Base-by-base conservation (phyloP, 2,113 vertebrate genomes). In the Python bivittatus region DNA sequence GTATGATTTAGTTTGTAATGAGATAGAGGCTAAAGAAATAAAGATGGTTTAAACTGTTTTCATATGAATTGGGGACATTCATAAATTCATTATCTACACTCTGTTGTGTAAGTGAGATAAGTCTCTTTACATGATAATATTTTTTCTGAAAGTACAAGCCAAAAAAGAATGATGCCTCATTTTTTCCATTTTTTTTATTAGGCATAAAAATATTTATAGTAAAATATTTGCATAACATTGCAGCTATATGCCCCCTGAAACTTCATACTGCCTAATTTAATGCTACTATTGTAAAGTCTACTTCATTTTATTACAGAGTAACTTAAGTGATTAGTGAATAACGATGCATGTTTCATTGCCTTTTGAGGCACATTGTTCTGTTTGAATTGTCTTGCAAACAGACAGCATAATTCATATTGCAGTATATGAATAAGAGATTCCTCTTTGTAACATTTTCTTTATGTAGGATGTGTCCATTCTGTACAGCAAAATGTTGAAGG, bases 191-290 rank as follows among this genome's bases (percentile, higher is more conserved):
- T 86, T 86, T 52, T 85, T 86, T 86, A 52, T 6, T 86, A 25
- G 48, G 27, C 23, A 29, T 86, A 53, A 92, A 91, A 38, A 3
- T 9, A 22, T 79, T 79, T 79, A 79, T 42, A 33, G 72, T 27
- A 91, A 93, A 90, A 29, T 61, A 53, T 88, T 91, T 83, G 95
- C 22, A 88, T 88, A 86, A 94, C 92, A 56, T 6, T 54, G 57
- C 72, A 42, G 54, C 92, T 90, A 53, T 11, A 22, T 54, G 91
- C 38, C 79, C 61, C 92, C 93, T 91, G 92, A 95, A 95, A 95
- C 12, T 8, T 44, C 86, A 93, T 87, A 88, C 29, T 42, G 83
- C 1, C 42, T 91, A 79, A 79, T 79, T 79, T 38, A 17, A 38
- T 79, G 38, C 38, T 79, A 79, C 22, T 22, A 42, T 52, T 61